These are phyloP conservation scores for Saccopteryx leptura DNA, from an alignment of 2,113 vertebrate species.

Conservation along the genomic window DNA sequence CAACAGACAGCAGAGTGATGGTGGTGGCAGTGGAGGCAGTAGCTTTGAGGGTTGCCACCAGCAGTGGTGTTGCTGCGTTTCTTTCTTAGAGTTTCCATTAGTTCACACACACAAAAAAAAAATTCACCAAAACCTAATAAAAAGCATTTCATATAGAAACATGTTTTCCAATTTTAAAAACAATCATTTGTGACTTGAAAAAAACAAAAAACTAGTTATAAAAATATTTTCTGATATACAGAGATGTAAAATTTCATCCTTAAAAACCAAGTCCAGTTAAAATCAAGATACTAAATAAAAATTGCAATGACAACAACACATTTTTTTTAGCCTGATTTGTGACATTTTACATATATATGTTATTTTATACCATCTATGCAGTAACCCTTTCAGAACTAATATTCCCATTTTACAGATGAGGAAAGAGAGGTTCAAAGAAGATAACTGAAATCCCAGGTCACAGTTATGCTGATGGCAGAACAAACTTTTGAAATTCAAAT, in stretches of 20 bases:
- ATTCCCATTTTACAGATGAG: constrained; percentile 36
- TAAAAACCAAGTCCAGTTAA: constrained; percentile 24
- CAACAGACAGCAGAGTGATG: neutral
- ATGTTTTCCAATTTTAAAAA: constrained; percentile 30
- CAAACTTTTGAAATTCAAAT: neutral
- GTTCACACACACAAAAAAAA: constrained; percentile 11
- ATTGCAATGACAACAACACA: neutral
- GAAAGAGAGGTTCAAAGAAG: neutral
- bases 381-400: neutral
- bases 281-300: constrained; percentile 28
- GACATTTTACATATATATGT: neutral
- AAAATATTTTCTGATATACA: neutral
- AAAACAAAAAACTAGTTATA: neutral
- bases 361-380: neutral
- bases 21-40: fast-evolving
- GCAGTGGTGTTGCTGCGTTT: neutral
- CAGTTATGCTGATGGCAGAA: neutral
- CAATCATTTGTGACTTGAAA: neutral
- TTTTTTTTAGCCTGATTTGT: neutral
- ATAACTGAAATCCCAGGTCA: neutral
- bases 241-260: neutral
- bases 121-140: neutral
- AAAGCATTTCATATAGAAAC: neutral
- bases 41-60: no score
- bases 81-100: neutral